Evolutionary conservation across 2,888 invertebrate species (phyloP), one percentile per base, ranked within the genome.

Genomic region (Allygus modestus): DNA sequence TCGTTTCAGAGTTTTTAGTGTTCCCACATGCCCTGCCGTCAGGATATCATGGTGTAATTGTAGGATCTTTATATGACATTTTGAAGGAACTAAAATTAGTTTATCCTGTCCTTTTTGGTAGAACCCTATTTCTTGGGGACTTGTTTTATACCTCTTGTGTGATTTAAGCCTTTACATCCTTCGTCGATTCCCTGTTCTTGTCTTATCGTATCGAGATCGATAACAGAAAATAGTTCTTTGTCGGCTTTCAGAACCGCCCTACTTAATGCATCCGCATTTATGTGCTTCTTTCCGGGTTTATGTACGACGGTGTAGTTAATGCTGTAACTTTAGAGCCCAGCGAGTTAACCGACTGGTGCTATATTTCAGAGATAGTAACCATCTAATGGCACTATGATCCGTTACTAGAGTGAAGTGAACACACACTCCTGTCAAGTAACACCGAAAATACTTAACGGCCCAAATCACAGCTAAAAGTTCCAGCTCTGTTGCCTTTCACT

Each of bases 391-490:
- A 12, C 69, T 37, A 71, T 88, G 87, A 61, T 88, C 87, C 0
- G 85, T 87, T 0, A 85, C 26, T 0, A 88, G 23, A 0, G 28
- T 88, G 41, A 69, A 85, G 33, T 65, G 11, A 23, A 23, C 23
- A 5, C n/a, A n/a, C n/a, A n/a, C n/a, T n/a, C 82, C 69, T 0
- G 41, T 17, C 4, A 85, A 33, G 82, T n/a, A n/a, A n/a, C n/a
- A n/a, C n/a, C n/a, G n/a, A n/a, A n/a, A n/a, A n/a, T n/a, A n/a
- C n/a, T n/a, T n/a, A n/a, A n/a, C n/a, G n/a, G n/a, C n/a, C n/a
- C n/a, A n/a, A n/a, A n/a, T n/a, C n/a, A n/a, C n/a, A 17, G 88
- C 89, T 54, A 89, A 71, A 4, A 89, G 82, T 86, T 89, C 89
- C 77, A 87, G 87, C 87, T 89, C 89, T 15, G 85, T 88, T 20